A percentile compares a stretch with the other conserved stretches of the same genome.
Evolutionary conservation across 2,113 vertebrate species (phyloP).

Genomic region (Otus sunia): DNA sequence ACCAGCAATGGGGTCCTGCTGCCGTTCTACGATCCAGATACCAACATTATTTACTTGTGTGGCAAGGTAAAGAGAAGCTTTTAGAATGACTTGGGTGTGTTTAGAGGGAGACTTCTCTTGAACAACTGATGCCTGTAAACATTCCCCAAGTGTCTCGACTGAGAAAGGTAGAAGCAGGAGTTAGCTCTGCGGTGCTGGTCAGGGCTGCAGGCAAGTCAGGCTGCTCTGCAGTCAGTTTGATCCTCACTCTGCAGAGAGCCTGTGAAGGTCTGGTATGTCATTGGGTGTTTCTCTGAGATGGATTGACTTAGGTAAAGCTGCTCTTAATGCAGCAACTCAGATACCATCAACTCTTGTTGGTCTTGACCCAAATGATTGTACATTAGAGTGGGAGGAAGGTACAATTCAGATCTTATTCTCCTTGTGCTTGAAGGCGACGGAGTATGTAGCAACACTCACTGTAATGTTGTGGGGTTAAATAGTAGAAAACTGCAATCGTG

Average conservation of each 20-base stretch:
- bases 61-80: conserved; percentile 82
- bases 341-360: neutral
- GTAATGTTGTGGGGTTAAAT: neutral
- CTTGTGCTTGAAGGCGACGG: neutral
- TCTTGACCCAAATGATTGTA: neutral
- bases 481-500: neutral
- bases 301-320: neutral
- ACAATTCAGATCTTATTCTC: neutral
- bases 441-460: accelerated
- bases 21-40: conserved; percentile 95
- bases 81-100: neutral
- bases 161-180: neutral
- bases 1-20: conserved; percentile 94
- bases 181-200: accelerated
- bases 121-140: no score
- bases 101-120: neutral
- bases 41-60: conserved; percentile 92
- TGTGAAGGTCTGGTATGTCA: neutral
- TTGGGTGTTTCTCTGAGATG: neutral
- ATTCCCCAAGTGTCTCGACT: neutral
- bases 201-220: neutral
- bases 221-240: neutral
- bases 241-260: neutral
- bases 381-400: neutral
- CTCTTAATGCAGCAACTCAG: neutral